These are phyloP conservation scores for Pseudomyrmex pallidus DNA, from an alignment of 1,140 invertebrate genomes.

Conservation along the genomic window DNA sequence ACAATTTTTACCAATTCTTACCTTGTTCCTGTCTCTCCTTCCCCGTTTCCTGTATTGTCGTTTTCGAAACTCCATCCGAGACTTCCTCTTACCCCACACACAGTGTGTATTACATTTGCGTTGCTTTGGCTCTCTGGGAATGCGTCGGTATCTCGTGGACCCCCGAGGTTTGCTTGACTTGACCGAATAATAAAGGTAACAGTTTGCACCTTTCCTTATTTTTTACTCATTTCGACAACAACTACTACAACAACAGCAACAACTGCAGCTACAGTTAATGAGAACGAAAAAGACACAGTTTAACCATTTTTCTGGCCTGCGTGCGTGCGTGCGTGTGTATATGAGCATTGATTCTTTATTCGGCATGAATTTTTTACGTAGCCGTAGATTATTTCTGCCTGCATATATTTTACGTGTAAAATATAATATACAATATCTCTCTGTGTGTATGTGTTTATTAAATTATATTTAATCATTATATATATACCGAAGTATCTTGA, in stretches of 20 bases:
- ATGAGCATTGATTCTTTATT: slow-evolving; percentile 71
- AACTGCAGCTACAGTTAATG: slow-evolving; percentile 50
- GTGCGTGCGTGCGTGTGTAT: slow-evolving; percentile 72
- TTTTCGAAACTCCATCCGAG: neutral
- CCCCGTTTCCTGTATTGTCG: neutral
- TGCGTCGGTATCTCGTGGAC: slow-evolving; percentile 86
- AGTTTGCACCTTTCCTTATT: slow-evolving; percentile 85
- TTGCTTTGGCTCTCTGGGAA: slow-evolving; percentile 87
- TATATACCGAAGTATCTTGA: slow-evolving; percentile 63
- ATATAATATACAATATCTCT: slow-evolving; percentile 31
- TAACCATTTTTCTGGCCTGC: slow-evolving; percentile 74
- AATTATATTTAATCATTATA: slow-evolving; percentile 68
- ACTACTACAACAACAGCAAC: slow-evolving; percentile 58
- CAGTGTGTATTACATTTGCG: slow-evolving; percentile 86
- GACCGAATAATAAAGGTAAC: slow-evolving; percentile 85
- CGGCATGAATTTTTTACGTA: slow-evolving; percentile 74
- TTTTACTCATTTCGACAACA: slow-evolving; percentile 74
- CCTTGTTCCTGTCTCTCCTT: neutral
- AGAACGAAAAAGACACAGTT: slow-evolving; percentile 42
- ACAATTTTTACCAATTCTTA: slow-evolving; percentile 43
- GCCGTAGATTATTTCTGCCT: slow-evolving; percentile 56
- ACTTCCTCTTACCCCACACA: slow-evolving; percentile 73
- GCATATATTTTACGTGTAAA: slow-evolving; percentile 54
- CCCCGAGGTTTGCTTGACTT: slow-evolving; percentile 86
- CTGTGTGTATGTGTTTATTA: slow-evolving; percentile 62